These are phyloP conservation scores for Australoheros scitulus DNA, from an alignment of 2,113 vertebrate genomes.

Conservation along the genomic window DNA sequence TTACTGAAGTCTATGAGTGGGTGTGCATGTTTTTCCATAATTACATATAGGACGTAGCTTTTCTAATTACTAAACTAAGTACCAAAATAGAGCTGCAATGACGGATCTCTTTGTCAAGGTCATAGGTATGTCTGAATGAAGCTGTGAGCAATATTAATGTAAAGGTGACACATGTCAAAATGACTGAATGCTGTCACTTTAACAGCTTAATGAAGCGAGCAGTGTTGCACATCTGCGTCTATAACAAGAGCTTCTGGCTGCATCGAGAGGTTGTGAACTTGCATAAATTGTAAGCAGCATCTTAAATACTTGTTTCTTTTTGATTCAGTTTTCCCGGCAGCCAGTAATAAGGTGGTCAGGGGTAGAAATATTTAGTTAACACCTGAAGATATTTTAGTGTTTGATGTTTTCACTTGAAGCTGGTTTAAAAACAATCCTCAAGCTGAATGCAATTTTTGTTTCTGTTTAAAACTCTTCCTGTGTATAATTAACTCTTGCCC, in stretches of 20 bases:
- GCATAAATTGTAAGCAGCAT: constrained; percentile 3
- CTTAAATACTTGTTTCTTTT: constrained; percentile 2
- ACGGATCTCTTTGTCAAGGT: no score
- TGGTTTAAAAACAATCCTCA: constrained; percentile 25
- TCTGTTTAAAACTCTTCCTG: not conserved
- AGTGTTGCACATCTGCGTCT: not conserved
- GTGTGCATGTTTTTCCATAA: no score
- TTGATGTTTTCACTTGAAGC: not conserved
- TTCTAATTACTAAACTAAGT: no score
- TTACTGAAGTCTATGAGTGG: no score
- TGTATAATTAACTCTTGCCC: constrained; percentile 10
- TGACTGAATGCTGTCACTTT: not conserved
- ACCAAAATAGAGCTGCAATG: no score
- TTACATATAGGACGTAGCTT: no score
- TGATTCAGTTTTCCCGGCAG: constrained; percentile 37
- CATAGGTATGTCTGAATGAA: no score
- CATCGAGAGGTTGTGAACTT: not conserved
- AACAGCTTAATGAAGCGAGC: not conserved
- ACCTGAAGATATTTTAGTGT: constrained; percentile 7
- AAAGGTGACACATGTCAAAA: not conserved
- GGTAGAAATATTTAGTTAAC: constrained; percentile 7
- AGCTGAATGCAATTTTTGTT: constrained; percentile 1
- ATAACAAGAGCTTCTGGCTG: not conserved
- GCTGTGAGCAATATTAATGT: no score
- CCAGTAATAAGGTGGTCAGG: constrained; percentile 25